These are phyloP conservation scores for Virgularia gustaviana DNA, from an alignment of 92 coral and sea anemone genomes.

Conservation along the genomic window DNA sequence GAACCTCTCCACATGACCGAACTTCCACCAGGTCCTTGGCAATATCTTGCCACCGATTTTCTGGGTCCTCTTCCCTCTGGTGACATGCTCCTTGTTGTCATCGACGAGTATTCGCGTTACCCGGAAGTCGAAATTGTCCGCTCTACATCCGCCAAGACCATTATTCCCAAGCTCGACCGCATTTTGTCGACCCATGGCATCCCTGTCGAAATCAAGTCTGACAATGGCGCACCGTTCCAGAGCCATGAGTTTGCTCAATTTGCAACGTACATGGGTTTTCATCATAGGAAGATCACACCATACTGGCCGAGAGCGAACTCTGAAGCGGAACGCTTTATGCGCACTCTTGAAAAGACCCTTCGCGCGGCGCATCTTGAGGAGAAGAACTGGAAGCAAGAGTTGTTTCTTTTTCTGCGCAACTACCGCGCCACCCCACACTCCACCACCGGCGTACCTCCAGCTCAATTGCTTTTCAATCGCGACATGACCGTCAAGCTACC, in stretches of 20 bases:
- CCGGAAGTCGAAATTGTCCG: constrained; percentile 39
- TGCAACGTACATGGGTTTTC: constrained; percentile 29
- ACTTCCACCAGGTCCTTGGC: constrained; percentile 16
- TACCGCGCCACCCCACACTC: constrained; percentile 41
- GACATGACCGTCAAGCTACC: constrained; percentile 20
- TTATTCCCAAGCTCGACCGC: constrained; percentile 33
- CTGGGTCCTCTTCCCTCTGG: constrained; percentile 38
- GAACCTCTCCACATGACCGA: constrained; percentile 36
- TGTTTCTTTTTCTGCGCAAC: constrained; percentile 29
- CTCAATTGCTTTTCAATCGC: constrained; percentile 26
- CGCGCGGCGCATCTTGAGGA: constrained; percentile 11
- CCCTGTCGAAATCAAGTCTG: constrained; percentile 32
- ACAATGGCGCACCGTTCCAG: constrained; percentile 41
- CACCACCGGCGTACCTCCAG: constrained; percentile 35
- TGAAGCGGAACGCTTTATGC: constrained; percentile 32
- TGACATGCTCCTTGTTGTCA: constrained; percentile 29
- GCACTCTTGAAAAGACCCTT: constrained; percentile 16
- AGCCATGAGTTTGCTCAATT: constrained; percentile 26
- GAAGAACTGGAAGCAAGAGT: constrained; percentile 41
- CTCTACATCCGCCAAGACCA: constrained; percentile 27
- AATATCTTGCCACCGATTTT: constrained; percentile 29
- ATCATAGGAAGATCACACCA: constrained; percentile 29
- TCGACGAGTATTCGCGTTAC: constrained; percentile 41
- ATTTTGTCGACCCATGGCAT: constrained; percentile 34
- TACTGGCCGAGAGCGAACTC: constrained; percentile 32